Percentiles rank a stretch among this genome's conserved stretches.
These are phyloP conservation scores for Epistrophe eligans DNA, from an alignment of 2,888 invertebrate species.

Conservation along the genomic window DNA sequence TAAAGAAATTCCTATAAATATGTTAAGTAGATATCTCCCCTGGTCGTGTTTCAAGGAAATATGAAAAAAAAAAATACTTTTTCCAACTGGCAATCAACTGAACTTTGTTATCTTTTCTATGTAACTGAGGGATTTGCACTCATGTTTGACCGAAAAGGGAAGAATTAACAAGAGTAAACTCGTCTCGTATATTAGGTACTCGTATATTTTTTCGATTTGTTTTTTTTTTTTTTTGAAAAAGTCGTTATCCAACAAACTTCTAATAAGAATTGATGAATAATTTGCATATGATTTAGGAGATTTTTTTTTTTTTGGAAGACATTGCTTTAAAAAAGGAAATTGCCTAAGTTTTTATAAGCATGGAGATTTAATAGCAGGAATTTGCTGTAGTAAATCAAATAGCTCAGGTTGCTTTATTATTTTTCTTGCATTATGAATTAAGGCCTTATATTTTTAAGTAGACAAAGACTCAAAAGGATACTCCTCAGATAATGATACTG, in stretches of 20 bases:
- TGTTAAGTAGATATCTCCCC: conserved; percentile 65
- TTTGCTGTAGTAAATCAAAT: not conserved
- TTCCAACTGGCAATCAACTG: conserved; percentile 54
- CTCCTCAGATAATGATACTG: not conserved
- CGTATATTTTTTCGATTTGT: conserved; percentile 25
- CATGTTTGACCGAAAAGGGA: conserved; percentile 33
- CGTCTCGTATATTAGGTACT: conserved; percentile 5
- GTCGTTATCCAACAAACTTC: conserved; percentile 78
- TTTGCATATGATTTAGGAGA: conserved; percentile 82
- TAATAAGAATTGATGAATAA: conserved; percentile 83
- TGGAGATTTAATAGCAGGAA: not conserved
- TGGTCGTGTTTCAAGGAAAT: conserved; percentile 26
- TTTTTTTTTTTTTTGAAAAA: conserved; percentile 53
- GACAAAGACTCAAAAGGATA: not conserved
- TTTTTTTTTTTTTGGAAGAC: conserved; percentile 33
- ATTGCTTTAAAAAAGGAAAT: not conserved
- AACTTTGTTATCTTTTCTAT: conserved; percentile 63
- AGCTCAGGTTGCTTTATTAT: not conserved
- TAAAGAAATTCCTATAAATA: conserved; percentile 70
- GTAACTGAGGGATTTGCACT: conserved; percentile 44
- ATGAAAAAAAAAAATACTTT: not conserved
- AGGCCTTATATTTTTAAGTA: not conserved
- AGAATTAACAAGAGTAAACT: conserved; percentile 28
- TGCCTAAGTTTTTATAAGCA: not conserved
- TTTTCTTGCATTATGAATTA: not conserved